Base-by-base conservation (phyloP, 2,113 vertebrate species). In the Plestiodon gilberti region DNA sequence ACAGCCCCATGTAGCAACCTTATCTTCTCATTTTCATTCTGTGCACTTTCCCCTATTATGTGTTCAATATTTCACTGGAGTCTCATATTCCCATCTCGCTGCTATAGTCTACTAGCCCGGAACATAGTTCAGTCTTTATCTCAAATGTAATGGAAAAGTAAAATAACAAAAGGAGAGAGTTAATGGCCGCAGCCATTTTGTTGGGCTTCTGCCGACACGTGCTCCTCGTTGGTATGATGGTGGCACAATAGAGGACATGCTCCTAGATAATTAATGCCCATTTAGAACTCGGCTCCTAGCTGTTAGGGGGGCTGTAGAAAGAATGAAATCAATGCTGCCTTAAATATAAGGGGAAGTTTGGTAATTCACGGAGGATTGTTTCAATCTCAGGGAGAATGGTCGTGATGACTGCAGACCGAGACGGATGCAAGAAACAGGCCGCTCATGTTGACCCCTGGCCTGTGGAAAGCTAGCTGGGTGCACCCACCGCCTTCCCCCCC, bases 51-150 rank as follows among this genome's bases (percentile, higher is more conserved):
- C 43, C 65, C n/a, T 84, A 65, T 88, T 84, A 74, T 80, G 87
- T 67, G 76, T 84, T 88, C 87, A 88, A 79, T 84, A 88, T 88
- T 88, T 84, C 87, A 88, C 87, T 30, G 70, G 87, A 84, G 76
- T 67, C 82, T 88, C 81, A 78, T 79, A 84, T 88, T 84, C 87
- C 87, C 82, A 79, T 38, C 48, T 78, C 57, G 71, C 40, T 38
- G 75, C 81, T 80, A 74, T 74, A 74, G 87, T 79, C 82, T 84
- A 74, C 33, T 55, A 40, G 76, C 61, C 61, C 43, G 82, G 67
- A 80, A 88, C 82, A 65, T 43, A 80, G 82, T 79, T 88, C n/a
- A 55, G 76, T 64, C 69, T 79, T 88, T 88, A 84, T 88, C 70
- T 88, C 57, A 84, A 88, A 83, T 11, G 70, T 84, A 88, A 88